Percentiles rank a stretch among this genome's conserved stretches.
phyloP scores from a whole-genome alignment of 2,797 vertebrate species.

The Epinephelus awoara region DNA sequence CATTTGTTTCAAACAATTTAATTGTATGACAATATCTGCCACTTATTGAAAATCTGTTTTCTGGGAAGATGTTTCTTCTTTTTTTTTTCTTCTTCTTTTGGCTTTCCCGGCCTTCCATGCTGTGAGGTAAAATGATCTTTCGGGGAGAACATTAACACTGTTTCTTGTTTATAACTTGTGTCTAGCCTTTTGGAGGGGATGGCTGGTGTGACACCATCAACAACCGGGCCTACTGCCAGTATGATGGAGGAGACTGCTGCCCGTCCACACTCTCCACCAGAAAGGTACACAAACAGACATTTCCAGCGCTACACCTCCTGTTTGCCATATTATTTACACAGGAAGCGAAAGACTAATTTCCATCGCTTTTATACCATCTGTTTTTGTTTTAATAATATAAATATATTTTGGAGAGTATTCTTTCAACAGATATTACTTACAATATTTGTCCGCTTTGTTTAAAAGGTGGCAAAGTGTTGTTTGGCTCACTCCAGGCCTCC shows the following conservation, averaged over 20 bases:
- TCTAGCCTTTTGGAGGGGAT: constrained; percentile 95
- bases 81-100: background rate
- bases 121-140: constrained; percentile 35
- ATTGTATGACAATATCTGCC: constrained; percentile 29
- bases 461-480: constrained; percentile 33
- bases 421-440: constrained; percentile 2
- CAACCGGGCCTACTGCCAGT: constrained; percentile 97
- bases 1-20: constrained; percentile 45
- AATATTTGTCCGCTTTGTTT: constrained; percentile 12
- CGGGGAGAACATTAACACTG: constrained; percentile 27
- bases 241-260: constrained; percentile 98
- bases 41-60: constrained; percentile 51
- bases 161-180: constrained; percentile 60
- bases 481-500: constrained; percentile 15
- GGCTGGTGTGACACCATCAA: constrained; percentile 99
- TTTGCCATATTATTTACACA: constrained; percentile 13
- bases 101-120: background rate
- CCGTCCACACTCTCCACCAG: constrained; percentile 95
- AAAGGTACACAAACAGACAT: constrained; percentile 87
- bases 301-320: constrained; percentile 18
- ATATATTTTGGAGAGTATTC: background rate
- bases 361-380: constrained; percentile 15
- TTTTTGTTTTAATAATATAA: constrained; percentile 13
- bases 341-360: constrained; percentile 7
- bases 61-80: constrained; percentile 30